Evolutionary conservation across 2,888 invertebrate genomes (phyloP).

Genomic region (Lithophane socia): DNA sequence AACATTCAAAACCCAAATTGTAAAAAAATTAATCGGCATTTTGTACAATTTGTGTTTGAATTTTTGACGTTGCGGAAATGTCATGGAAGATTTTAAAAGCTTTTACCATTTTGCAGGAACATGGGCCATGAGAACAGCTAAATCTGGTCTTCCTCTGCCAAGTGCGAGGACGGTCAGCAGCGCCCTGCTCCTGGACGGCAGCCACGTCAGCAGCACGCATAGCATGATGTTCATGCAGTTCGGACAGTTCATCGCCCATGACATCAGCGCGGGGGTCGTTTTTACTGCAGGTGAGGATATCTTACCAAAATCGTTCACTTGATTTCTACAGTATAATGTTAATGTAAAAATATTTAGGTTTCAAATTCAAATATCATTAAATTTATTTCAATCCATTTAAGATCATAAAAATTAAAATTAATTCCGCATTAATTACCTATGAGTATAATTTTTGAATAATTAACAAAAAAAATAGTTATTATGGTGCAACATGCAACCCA

Average conservation of each 20-base stretch:
- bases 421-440: too few relatives aligned
- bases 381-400: too few relatives aligned
- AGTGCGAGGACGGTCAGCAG: constrained; percentile 93
- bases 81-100: not conserved
- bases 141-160: constrained; percentile 87
- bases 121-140: constrained; percentile 90
- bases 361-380: too few relatives aligned
- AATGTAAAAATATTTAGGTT: too few relatives aligned
- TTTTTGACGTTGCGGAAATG: not conserved
- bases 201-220: constrained; percentile 91
- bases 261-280: constrained; percentile 93
- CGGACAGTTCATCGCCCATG: constrained; percentile 95
- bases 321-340: too few relatives aligned
- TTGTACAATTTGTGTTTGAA: not conserved
- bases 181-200: constrained; percentile 90
- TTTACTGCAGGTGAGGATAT: constrained; percentile 91
- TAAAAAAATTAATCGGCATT: not conserved
- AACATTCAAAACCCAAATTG: not conserved
- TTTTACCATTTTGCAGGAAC: constrained; percentile 70
- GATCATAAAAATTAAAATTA: too few relatives aligned
- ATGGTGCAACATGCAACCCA: too few relatives aligned
- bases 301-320: not conserved
- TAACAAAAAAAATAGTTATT: too few relatives aligned
- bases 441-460: too few relatives aligned
- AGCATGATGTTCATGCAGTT: constrained; percentile 95